These are phyloP conservation scores for Prietella phreatophila DNA, from an alignment of 2,113 vertebrate genomes.

Conservation along the genomic window DNA sequence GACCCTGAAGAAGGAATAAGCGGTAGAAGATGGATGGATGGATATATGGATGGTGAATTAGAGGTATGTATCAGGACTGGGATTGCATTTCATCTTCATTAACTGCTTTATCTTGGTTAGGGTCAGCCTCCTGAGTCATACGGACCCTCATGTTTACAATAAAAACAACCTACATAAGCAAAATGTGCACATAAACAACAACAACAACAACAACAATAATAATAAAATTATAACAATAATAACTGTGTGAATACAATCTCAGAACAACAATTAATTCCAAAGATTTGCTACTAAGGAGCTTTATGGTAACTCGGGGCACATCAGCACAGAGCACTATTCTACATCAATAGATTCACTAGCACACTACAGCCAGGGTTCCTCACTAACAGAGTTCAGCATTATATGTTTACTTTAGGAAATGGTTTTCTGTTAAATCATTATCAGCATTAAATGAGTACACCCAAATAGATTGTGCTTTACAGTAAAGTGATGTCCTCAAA, in stretches of 20 bases:
- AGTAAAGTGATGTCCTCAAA: not conserved
- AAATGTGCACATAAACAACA: not conserved
- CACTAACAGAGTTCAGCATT: not conserved
- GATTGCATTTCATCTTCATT: not conserved
- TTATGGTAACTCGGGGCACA: not conserved
- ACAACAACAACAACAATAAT: not conserved
- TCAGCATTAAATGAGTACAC: not conserved
- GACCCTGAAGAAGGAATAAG: too few relatives aligned
- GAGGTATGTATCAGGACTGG: not conserved
- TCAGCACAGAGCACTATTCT: not conserved
- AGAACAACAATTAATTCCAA: not conserved
- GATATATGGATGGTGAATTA: not conserved
- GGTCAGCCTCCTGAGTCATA: not conserved
- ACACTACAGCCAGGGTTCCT: not conserved
- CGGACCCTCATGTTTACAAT: not conserved
- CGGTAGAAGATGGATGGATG: too few relatives aligned
- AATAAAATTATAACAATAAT: too few relatives aligned
- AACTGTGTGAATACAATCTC: too few relatives aligned
- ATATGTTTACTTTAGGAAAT: not conserved
- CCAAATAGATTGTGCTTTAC: not conserved
- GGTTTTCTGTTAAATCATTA: not conserved
- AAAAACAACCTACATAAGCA: not conserved
- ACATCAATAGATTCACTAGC: not conserved
- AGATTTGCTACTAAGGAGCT: not conserved
- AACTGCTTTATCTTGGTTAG: not conserved